Conservation (phyloP, 2,888 invertebrate species). For the Pristionchus arcanus region DNA sequence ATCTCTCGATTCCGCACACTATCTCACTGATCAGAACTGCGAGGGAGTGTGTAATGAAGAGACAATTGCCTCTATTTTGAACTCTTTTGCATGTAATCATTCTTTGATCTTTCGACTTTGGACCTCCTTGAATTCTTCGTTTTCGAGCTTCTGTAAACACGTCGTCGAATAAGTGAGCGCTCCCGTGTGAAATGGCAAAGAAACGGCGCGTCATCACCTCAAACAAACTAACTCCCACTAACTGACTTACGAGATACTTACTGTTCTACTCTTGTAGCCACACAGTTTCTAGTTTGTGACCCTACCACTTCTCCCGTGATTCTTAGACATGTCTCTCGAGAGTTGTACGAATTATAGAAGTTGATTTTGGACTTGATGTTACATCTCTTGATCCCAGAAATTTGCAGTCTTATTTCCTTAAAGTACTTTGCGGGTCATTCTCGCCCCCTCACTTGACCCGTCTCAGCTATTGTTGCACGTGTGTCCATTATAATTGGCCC, state of each 20-base stretch:
- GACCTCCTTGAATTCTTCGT: neutral
- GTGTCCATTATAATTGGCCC: neutral
- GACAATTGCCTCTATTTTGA: neutral
- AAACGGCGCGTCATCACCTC: neutral
- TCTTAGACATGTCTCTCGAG: neutral
- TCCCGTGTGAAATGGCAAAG: neutral
- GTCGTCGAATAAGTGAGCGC: neutral
- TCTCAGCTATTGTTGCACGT: neutral
- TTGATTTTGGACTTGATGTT: neutral
- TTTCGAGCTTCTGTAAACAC: slow-evolving; percentile 15
- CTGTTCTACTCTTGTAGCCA: slow-evolving; percentile 27
- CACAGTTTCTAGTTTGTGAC: slow-evolving; percentile 11
- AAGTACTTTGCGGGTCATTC: neutral
- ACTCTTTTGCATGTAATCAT: neutral
- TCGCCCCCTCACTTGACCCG: neutral
- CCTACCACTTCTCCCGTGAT: neutral
- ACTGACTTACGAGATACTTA: neutral
- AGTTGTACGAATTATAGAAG: neutral
- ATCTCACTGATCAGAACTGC: neutral
- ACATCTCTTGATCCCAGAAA: neutral
- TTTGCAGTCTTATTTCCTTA: neutral
- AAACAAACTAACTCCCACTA: neutral
- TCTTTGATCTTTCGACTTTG: neutral
- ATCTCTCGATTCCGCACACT: neutral
- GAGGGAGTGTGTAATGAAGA: neutral